Base-by-base conservation (phyloP, 2,797 vertebrate species). In the Labeo calbasu region DNA sequence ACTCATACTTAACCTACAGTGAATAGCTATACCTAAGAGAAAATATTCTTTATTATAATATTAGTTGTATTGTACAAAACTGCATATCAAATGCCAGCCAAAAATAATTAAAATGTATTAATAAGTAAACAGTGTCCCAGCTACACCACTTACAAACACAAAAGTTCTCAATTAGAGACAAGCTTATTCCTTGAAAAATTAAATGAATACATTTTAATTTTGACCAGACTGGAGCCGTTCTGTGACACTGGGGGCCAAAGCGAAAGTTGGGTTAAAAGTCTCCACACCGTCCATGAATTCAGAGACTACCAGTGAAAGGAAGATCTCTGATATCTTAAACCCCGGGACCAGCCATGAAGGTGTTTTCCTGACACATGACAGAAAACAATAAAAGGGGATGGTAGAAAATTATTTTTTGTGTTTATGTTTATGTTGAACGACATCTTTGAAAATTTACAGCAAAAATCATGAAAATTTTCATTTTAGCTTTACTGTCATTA, bases 211-310 rank as follows among this genome's bases (percentile, higher is more conserved):
- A 1, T 69, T 51, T 84, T 57, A 48, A 6, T 80, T 32, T 63
- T 77, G 50, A n/a, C 43, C 90, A 98, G 97, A 94, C 55, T 94
- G 94, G 91, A 96, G 92, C 46, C 92, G 77, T n/a, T 92, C 92
- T 77, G 83, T 81, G 66, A 91, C 88, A n/a, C 81, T 53, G n/a
- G 84, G 84, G 0, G 86, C 88, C 63, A 89, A 36, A 32, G 77
- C 78, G 77, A 93, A 91, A 85, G 90, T 86, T 82, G 88, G 88
- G n/a, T 84, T 88, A 40, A 85, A 91, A 10, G 88, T 91, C 9
- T 89, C 88, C 79, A 91, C 88, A 3, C 91, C 91, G 50, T 94
- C 92, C 4, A 83, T 92, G 15, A 81, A 86, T 28, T 94, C 93
- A 36, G 87, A 90, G 46, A 90, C 88, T 63, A 94, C 90, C 12